Base-by-base conservation (phyloP, 2,888 invertebrate genomes). In the Syrphus vitripennis region DNA sequence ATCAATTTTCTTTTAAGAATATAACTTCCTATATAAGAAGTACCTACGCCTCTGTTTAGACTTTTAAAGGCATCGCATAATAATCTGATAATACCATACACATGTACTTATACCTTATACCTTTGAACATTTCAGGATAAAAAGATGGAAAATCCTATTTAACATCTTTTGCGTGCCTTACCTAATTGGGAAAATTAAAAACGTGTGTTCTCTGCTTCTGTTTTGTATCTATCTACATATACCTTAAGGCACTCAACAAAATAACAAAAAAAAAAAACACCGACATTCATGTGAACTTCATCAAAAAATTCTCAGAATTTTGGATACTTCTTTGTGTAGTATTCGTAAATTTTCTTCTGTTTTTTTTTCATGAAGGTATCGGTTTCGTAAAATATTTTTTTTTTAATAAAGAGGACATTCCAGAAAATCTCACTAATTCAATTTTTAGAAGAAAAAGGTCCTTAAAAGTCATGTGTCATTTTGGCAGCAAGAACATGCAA, bases 181-280 rank as follows among this genome's bases (percentile, higher is more conserved):
- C 21, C n/a, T 63, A 63, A 63, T 63, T 63, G 63, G 10, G 5
- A 42, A 63, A 63, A 63, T 63, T 63, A 63, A 63, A 42, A 42
- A 26, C 26, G 26, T 61, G 26, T 61, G 16, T 42, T 61, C 10
- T 42, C 40, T 4, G 40, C n/a, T n/a, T 16, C 4, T 19, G 4
- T 29, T 16, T 10, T 19, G 4, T 29, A 19, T 4, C 16, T 55
- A 29, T 7, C 21, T 48, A 10, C 12, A 19, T 26, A 26, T 9
- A 40, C 10, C 63, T 26, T 63, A 2, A 29, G 26, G 42, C 10
- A 40, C 40, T 63, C 12, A 63, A 26, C 29, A 31, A 31, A n/a
- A n/a, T n/a, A n/a, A n/a, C n/a, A n/a, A n/a, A n/a, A n/a, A n/a
- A n/a, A n/a, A n/a, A n/a, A n/a, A n/a, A n/a, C 26, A 59, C 26